These are phyloP conservation scores for Cranoglanis bouderius DNA, from an alignment of 2,113 vertebrate species.

Conservation along the genomic window DNA sequence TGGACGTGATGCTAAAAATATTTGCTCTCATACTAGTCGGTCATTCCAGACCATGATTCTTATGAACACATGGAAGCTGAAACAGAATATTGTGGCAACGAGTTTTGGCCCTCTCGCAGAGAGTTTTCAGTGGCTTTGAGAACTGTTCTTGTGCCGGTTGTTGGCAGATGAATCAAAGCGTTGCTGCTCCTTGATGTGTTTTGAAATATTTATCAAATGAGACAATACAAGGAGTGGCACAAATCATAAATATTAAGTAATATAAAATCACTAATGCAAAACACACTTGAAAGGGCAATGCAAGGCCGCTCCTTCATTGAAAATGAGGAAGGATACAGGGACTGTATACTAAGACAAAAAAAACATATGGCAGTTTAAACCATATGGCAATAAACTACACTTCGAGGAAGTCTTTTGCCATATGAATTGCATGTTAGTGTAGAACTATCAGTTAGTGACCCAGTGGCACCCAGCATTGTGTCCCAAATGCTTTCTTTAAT, in stretches of 20 bases:
- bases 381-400: slow-evolving; percentile 65
- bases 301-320: slow-evolving; percentile 49
- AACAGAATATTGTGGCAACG: slow-evolving; percentile 60
- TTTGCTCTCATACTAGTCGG: slow-evolving; percentile 48
- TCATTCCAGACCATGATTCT: slow-evolving; percentile 39
- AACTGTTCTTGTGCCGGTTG: slow-evolving; percentile 71
- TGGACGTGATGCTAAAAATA: slow-evolving; percentile 42
- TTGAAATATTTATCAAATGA: slow-evolving; percentile 78
- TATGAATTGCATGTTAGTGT: slow-evolving; percentile 63
- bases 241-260: slow-evolving; percentile 79
- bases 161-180: slow-evolving; percentile 75
- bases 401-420: slow-evolving; percentile 52
- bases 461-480: slow-evolving; percentile 48
- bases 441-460: slow-evolving; percentile 61
- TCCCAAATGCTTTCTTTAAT: not conserved
- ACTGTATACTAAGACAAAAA: slow-evolving; percentile 50
- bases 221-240: slow-evolving; percentile 77
- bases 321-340: slow-evolving; percentile 18
- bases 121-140: slow-evolving; percentile 68
- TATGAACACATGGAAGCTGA: slow-evolving; percentile 42
- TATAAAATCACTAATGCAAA: slow-evolving; percentile 72
- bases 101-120: slow-evolving; percentile 69
- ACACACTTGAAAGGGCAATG: slow-evolving; percentile 66
- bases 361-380: slow-evolving; percentile 53
- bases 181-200: slow-evolving; percentile 73